Conservation (phyloP, 2,888 invertebrate genomes). For the Branchinecta sandiegonensis region DNA sequence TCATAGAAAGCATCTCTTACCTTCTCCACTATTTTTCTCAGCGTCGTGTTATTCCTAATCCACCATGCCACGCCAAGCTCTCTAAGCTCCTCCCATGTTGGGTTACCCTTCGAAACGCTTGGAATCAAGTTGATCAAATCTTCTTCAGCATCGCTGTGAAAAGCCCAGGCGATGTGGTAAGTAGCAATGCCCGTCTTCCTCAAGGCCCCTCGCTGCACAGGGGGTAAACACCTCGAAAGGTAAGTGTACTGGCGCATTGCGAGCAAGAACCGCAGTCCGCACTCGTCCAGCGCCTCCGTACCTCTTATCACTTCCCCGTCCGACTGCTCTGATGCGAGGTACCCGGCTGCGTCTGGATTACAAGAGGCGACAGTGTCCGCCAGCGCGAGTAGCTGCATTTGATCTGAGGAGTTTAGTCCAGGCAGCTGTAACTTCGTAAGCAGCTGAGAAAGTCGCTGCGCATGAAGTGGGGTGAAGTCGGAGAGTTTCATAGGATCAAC, state of each 20-base stretch:
- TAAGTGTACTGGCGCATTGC: slow-evolving; percentile 98
- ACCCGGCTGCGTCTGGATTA: slow-evolving; percentile 38
- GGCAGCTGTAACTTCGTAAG: slow-evolving; percentile 85
- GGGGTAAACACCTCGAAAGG: slow-evolving; percentile 76
- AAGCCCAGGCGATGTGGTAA: slow-evolving; percentile 95
- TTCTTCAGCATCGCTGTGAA: slow-evolving; percentile 94
- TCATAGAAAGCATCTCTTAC: slow-evolving; percentile 31
- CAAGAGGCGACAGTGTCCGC: slow-evolving; percentile 95
- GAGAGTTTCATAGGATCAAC: slow-evolving; percentile 28
- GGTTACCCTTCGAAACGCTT: slow-evolving; percentile 60
- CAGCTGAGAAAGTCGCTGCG: background rate
- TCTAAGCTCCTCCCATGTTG: slow-evolving; percentile 72
- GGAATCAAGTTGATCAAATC: slow-evolving; percentile 81
- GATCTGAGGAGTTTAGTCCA: slow-evolving; percentile 87
- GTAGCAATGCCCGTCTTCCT: slow-evolving; percentile 74
- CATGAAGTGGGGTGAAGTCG: slow-evolving; percentile 26
- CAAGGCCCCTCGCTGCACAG: slow-evolving; percentile 68
- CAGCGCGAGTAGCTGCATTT: slow-evolving; percentile 97
- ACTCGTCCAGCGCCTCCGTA: slow-evolving; percentile 61
- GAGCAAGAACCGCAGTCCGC: slow-evolving; percentile 83
- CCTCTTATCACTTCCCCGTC: slow-evolving; percentile 33
- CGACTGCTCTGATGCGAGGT: slow-evolving; percentile 38
- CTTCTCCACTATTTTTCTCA: slow-evolving; percentile 74
- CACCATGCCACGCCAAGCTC: slow-evolving; percentile 94
- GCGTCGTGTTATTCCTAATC: slow-evolving; percentile 65